Evolutionary conservation across 2,113 vertebrate genomes (phyloP).

Genomic region (Chloropsis hardwickii): DNA sequence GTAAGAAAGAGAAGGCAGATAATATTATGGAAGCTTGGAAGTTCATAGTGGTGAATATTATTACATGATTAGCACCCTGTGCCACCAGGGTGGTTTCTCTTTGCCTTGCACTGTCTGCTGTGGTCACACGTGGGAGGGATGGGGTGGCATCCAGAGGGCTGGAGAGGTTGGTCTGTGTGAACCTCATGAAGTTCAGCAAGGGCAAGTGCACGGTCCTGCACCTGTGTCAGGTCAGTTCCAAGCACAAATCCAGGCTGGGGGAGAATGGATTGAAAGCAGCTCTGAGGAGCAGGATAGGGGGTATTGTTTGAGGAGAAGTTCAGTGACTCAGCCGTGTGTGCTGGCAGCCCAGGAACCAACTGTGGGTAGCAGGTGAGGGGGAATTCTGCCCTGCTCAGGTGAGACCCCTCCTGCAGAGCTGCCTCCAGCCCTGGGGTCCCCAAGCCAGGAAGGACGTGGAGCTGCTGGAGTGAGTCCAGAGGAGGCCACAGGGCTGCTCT

Average conservation of each 20-base stretch:
- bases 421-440: not conserved
- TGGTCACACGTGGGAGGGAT: not conserved
- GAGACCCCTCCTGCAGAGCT: not conserved
- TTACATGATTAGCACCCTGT: not conserved
- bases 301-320: not conserved
- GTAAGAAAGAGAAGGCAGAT: not conserved
- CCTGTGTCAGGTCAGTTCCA: not conserved
- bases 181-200: not conserved
- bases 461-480: not conserved
- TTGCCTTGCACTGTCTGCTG: not conserved
- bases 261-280: not conserved
- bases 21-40: not conserved
- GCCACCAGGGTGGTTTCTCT: not conserved
- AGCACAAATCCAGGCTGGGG: not conserved
- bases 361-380: not conserved
- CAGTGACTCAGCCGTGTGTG: not conserved
- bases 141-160: not conserved
- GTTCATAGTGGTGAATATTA: not conserved
- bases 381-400: not conserved
- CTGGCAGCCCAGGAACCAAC: not conserved
- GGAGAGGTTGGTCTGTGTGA: not conserved
- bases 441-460: not conserved
- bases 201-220: not conserved
- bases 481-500: accelerated
- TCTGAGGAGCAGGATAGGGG: not conserved